Conservation (phyloP, 2,888 invertebrate genomes). For the Pecten maximus region DNA sequence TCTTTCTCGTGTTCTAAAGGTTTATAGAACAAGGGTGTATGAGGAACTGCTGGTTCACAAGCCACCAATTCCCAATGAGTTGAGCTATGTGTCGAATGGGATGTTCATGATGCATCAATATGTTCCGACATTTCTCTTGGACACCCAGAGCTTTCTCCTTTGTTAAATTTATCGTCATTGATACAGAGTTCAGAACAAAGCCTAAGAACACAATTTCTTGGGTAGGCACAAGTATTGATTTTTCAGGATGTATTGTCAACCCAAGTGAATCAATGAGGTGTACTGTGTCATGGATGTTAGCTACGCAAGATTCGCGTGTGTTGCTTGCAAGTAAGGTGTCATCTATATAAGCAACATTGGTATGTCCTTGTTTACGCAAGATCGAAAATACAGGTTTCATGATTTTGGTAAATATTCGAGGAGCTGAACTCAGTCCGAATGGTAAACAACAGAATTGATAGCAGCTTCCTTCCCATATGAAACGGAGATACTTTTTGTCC, state of each 20-base stretch:
- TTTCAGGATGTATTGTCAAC: conserved; percentile 53
- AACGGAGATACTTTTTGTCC: conserved; percentile 54
- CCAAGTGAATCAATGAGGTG: conserved; percentile 45
- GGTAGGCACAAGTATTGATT: conserved; percentile 52
- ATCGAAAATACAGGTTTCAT: conserved; percentile 57
- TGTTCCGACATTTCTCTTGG: neutral
- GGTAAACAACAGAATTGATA: conserved; percentile 57
- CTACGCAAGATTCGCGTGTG: too few relatives aligned
- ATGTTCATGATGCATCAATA: neutral
- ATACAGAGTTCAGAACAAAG: conserved; percentile 40
- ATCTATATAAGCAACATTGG: conserved; percentile 53
- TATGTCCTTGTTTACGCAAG: conserved; percentile 50
- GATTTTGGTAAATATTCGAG: conserved; percentile 59
- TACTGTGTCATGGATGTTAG: conserved; percentile 44
- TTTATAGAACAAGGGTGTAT: conserved; percentile 37
- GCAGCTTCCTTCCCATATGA: conserved; percentile 51
- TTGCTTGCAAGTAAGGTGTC: conserved; percentile 52
- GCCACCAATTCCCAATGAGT: conserved; percentile 39
- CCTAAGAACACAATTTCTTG: conserved; percentile 50
- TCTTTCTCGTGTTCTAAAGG: conserved; percentile 42
- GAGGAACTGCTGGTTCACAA: conserved; percentile 36
- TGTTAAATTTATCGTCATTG: conserved; percentile 37
- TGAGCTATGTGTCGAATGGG: conserved; percentile 36
- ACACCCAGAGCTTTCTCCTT: neutral
- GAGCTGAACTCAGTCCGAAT: conserved; percentile 50